Base-by-base conservation (phyloP, 2,888 invertebrate species). In the Hirtodrosophila trivittata region DNA sequence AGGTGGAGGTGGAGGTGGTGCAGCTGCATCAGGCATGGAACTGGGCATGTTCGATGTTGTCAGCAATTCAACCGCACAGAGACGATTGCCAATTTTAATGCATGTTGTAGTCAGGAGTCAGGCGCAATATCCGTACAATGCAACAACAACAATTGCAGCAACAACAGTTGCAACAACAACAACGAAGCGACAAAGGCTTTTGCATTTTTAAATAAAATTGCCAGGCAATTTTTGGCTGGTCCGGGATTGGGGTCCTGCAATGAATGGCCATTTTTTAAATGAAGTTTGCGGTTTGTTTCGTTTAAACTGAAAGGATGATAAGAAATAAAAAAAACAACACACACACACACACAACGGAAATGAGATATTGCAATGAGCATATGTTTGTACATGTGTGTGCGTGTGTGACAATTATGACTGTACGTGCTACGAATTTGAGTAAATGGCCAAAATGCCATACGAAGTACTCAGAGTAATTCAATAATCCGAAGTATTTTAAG, bases 71-170 rank as follows among this genome's bases (percentile, higher is more conserved):
- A 81, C 85, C 78, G 77, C 85, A 85, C 66, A 65, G 57, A 73
- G 70, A 65, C 86, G 68, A 86, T 86, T 81, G 80, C 52, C 86
- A 75, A 81, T 82, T 81, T 78, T 54, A 68, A 81, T 81, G 70
- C 75, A 81, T 55, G 71, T 57, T 57, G 49, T 25, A 67, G 73
- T 51, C 70, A 42, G 56, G 49, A 72, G 69, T 54, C 69, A 50
- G 60, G 52, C 60, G 56, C 68, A 73, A 55, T 54, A 63, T 60
- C 49, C 51, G 45, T 14, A 45, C 37, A 39, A 37, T 38, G 32
- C 43, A 37, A 12, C 47, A 38, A 43, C 16, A 46, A n/a, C 35
- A 46, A 21, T 45, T 55, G 42, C 32, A 65, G 45, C 58, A 66
- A 58, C 51, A 59, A 46, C 47, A 45, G n/a, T 30, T 54, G 43